These are phyloP conservation scores for Sarcophilus harrisii DNA, from an alignment of 2,797 vertebrate genomes.

Conservation along the genomic window DNA sequence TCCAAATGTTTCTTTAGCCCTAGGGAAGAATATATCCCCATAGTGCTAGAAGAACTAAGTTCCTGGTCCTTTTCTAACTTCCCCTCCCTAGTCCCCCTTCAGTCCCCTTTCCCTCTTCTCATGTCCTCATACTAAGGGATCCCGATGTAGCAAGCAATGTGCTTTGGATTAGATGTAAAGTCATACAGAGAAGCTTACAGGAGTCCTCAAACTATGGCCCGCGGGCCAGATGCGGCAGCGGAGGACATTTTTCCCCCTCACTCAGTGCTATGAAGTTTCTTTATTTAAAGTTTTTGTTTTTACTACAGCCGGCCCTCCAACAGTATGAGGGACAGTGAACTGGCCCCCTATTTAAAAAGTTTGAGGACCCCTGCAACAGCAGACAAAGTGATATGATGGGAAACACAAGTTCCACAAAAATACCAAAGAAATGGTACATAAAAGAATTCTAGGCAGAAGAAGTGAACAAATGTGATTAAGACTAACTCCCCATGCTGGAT, in stretches of 20 bases:
- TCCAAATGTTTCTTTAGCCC: background rate
- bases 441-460: background rate
- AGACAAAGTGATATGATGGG: background rate
- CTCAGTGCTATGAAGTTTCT: too few relatives aligned
- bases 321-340: too few relatives aligned
- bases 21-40: background rate
- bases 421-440: background rate
- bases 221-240: too few relatives aligned
- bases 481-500: conserved; percentile 69
- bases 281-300: too few relatives aligned
- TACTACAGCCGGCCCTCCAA: too few relatives aligned
- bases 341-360: too few relatives aligned
- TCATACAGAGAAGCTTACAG: background rate
- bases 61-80: background rate
- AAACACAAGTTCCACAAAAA: background rate
- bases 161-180: background rate
- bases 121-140: background rate
- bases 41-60: background rate
- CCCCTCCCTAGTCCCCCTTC: fast-evolving
- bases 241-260: too few relatives aligned
- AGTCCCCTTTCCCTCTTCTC: background rate
- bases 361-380: too few relatives aligned
- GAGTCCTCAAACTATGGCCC: too few relatives aligned
- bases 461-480: conserved; percentile 75
- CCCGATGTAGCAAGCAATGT: background rate